These are phyloP conservation scores for Prorops nasuta DNA, from an alignment of 1,140 invertebrate genomes.

Conservation along the genomic window DNA sequence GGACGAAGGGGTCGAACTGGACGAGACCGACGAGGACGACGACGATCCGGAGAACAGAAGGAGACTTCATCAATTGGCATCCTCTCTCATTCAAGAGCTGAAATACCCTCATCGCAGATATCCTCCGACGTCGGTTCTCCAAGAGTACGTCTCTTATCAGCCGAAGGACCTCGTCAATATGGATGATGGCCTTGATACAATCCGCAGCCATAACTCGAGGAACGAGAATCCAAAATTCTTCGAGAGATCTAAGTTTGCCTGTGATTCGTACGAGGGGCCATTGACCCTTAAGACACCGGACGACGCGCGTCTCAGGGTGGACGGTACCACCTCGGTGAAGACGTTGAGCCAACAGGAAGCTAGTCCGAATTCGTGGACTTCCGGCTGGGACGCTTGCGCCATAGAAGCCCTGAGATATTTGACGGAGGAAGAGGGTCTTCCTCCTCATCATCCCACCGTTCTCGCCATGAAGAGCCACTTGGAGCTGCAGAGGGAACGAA, in stretches of 20 bases:
- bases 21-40: slow-evolving; percentile 26
- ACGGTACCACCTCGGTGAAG: background rate
- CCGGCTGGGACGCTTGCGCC: slow-evolving; percentile 48
- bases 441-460: slow-evolving; percentile 46
- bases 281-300: background rate
- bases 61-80: slow-evolving; percentile 42
- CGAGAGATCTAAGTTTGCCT: background rate
- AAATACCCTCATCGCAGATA: slow-evolving; percentile 31
- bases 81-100: slow-evolving; percentile 39
- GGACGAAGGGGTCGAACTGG: slow-evolving; percentile 42
- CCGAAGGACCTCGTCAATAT: slow-evolving; percentile 11
- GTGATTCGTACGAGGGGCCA: too few relatives aligned
- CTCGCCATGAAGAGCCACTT: slow-evolving; percentile 47
- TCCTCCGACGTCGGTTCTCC: background rate
- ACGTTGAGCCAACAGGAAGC: background rate
- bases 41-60: slow-evolving; percentile 31
- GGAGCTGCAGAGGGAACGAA: slow-evolving; percentile 39
- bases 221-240: background rate
- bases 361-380: slow-evolving; percentile 32
- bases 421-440: slow-evolving; percentile 47
- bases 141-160: background rate
- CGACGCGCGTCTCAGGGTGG: slow-evolving; percentile 13
- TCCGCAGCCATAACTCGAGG: background rate
- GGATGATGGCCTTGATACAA: slow-evolving; percentile 24
- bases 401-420: slow-evolving; percentile 46